Evolutionary conservation across 2,797 vertebrate genomes (phyloP).

Genomic region (Phylloscopus collybita): DNA sequence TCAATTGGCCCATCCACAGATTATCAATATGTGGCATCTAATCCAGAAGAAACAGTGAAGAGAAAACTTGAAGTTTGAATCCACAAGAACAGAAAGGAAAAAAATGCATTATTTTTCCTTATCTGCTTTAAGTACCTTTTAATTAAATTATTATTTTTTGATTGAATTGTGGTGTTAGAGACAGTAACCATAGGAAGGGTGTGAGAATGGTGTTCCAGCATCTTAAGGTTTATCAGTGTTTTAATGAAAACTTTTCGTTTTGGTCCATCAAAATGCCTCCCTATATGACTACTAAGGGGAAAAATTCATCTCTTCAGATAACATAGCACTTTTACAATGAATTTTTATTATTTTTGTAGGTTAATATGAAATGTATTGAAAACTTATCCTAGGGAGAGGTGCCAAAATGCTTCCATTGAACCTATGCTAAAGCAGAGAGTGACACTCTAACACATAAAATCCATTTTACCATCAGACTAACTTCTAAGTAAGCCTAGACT

Average conservation of each 20-base stretch:
- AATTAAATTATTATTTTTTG: neutral
- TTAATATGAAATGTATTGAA: neutral
- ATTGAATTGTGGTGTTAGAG: neutral
- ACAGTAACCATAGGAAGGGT: neutral
- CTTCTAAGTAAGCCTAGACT: neutral
- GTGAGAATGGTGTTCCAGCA: neutral
- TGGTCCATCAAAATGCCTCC: neutral
- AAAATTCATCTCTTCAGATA: neutral
- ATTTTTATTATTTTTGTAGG: neutral
- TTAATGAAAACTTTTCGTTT: neutral
- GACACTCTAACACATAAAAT: neutral
- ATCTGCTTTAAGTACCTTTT: neutral
- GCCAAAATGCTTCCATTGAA: neutral
- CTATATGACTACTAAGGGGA: neutral
- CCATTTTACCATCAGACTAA: neutral
- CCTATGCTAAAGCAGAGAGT: neutral
- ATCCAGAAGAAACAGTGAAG: neutral
- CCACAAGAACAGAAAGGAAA: neutral
- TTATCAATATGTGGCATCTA: neutral
- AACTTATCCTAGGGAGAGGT: neutral
- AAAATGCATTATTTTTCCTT: neutral
- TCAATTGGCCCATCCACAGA: neutral
- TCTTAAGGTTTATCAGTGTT: neutral
- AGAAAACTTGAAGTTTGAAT: neutral
- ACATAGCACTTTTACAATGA: neutral